These are phyloP conservation scores for Drosophila nr. perissopoda DNA, from an alignment of 2,888 invertebrate species.

Conservation along the genomic window DNA sequence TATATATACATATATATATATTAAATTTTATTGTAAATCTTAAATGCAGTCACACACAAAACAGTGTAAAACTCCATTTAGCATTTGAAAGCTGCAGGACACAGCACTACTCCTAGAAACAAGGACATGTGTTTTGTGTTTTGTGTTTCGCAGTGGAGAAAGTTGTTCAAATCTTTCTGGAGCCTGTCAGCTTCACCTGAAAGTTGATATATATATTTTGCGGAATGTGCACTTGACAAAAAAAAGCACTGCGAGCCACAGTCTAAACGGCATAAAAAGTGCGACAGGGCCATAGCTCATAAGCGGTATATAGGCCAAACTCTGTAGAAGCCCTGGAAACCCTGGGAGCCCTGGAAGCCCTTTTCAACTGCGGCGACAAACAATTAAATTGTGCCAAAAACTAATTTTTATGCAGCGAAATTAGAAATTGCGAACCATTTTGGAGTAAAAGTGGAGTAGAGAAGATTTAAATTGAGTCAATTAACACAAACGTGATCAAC, in stretches of 20 bases:
- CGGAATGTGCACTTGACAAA: conserved; percentile 28
- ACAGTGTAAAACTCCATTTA: background rate
- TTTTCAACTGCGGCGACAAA: background rate
- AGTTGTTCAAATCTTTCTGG: conserved; percentile 14
- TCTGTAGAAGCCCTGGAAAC: background rate
- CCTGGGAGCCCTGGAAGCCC: background rate
- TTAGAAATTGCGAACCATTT: background rate
- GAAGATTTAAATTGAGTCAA: background rate
- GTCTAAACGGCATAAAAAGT: background rate
- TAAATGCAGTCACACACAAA: background rate
- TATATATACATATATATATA: background rate
- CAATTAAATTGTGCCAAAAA: conserved; percentile 6
- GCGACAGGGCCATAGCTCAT: conserved; percentile 1
- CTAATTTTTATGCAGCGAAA: background rate
- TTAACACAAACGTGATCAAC: background rate
- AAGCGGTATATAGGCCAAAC: background rate
- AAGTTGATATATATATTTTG: conserved; percentile 25
- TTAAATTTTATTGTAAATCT: background rate
- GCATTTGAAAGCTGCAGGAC: background rate
- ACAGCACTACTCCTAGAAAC: background rate
- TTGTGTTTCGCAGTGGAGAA: background rate
- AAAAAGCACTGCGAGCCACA: conserved; percentile 8
- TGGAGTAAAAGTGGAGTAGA: background rate
- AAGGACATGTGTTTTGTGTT: background rate
- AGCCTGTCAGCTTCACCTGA: conserved; percentile 29